phyloP scores from a whole-genome alignment of 2,113 vertebrate species.

The Hydropotes inermis region DNA sequence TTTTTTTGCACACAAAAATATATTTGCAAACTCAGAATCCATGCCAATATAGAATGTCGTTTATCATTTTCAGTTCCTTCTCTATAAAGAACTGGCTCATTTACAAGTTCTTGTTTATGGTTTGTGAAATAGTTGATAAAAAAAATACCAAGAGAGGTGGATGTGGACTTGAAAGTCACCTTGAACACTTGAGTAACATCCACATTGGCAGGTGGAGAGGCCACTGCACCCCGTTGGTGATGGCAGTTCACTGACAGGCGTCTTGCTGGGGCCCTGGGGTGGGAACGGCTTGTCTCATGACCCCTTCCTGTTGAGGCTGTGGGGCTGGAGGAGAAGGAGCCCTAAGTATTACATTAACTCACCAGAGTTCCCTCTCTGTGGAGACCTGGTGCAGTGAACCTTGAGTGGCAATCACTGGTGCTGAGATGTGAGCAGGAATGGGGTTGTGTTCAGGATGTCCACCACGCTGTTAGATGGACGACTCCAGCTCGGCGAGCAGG shows the following conservation, averaged over 20 bases:
- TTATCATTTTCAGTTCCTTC: constrained; percentile 12
- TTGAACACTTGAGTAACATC: rapidly evolving
- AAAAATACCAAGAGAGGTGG: background rate
- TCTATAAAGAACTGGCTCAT: background rate
- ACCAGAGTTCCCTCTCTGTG: background rate
- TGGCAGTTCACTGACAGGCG: background rate
- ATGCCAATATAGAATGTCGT: background rate
- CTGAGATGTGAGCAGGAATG: background rate
- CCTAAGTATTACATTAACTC: rapidly evolving
- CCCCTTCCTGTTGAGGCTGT: background rate
- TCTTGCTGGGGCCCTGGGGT: background rate
- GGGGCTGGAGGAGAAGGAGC: background rate
- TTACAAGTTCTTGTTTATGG: background rate
- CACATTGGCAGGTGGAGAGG: background rate
- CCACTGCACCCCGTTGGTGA: background rate
- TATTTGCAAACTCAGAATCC: constrained; percentile 29
- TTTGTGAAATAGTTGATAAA: background rate
- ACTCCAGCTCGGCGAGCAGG: rapidly evolving
- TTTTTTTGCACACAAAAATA: background rate
- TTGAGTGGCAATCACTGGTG: background rate
- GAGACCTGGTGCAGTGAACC: background rate
- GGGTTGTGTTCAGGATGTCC: background rate
- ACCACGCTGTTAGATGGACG: rapidly evolving
- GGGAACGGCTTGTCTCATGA: background rate
- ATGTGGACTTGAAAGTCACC: background rate